These are phyloP conservation scores for Drosophila yooni DNA, from an alignment of 2,888 invertebrate species.

Conservation along the genomic window DNA sequence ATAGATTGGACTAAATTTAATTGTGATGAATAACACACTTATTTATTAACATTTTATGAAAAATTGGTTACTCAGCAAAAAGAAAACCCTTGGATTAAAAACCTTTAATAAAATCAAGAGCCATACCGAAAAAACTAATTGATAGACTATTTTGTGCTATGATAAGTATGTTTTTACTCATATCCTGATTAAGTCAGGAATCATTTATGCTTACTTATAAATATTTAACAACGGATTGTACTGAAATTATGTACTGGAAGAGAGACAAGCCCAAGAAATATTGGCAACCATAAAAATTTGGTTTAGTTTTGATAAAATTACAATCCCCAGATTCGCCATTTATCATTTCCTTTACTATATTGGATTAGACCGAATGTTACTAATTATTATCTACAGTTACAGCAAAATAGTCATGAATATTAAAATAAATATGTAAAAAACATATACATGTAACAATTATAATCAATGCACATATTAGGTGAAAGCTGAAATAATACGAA, in stretches of 20 bases:
- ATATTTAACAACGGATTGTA: not conserved
- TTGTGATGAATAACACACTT: not conserved
- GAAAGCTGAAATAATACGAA: not conserved
- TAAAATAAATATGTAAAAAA: not conserved
- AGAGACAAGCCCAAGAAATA: not conserved
- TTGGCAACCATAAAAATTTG: not conserved
- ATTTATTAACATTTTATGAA: not conserved
- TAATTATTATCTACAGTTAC: not conserved
- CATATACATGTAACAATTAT: not conserved
- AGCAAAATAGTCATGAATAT: not conserved
- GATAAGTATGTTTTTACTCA: not conserved
- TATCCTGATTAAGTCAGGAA: not conserved
- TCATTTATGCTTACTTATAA: not conserved
- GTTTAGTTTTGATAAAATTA: not conserved
- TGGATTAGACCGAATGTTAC: not conserved
- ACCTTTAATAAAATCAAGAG: not conserved
- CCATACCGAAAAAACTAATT: not conserved
- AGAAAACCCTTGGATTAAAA: not conserved
- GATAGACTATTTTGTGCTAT: not conserved
- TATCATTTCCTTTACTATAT: not conserved
- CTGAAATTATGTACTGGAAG: not conserved
- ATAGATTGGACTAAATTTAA: constrained; percentile 4
- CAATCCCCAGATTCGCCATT: not conserved
- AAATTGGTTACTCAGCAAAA: not conserved
- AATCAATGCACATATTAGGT: not conserved